Conservation (phyloP, 1,140 invertebrate genomes). For the Phocides pigmalion region DNA sequence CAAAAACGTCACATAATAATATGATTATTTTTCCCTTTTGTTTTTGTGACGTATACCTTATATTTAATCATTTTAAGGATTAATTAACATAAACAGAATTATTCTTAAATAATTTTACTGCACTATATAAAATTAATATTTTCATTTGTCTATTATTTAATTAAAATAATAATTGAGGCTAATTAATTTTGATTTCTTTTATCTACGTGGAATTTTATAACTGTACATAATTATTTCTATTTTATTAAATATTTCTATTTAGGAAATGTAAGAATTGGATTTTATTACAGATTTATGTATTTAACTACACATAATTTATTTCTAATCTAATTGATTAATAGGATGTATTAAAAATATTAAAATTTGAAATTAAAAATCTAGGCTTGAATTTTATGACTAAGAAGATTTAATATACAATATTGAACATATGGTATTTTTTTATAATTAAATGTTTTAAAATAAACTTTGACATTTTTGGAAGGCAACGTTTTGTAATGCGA, state of each 20-base stretch:
- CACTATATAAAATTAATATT: no score
- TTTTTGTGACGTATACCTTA: no score
- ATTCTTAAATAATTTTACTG: no score
- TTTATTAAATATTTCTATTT: not conserved
- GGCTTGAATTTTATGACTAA: not conserved
- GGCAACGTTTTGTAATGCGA: no score
- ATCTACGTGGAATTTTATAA: not conserved
- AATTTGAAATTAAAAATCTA: not conserved
- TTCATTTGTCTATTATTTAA: no score
- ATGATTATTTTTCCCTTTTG: no score
- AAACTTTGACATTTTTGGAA: not conserved
- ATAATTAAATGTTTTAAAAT: not conserved
- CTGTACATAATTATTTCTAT: not conserved
- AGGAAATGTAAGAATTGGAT: not conserved
- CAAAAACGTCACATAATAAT: no score
- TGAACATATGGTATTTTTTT: not conserved
- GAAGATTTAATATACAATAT: not conserved
- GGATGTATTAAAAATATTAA: not conserved
- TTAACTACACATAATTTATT: not conserved
- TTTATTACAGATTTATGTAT: not conserved
- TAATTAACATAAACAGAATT: no score
- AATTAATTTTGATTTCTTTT: no score
- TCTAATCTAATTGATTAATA: not conserved
- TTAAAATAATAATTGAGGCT: no score
- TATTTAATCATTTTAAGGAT: no score